Conservation (phyloP, 2,888 invertebrate genomes). For the Oligia fasciuncula region DNA sequence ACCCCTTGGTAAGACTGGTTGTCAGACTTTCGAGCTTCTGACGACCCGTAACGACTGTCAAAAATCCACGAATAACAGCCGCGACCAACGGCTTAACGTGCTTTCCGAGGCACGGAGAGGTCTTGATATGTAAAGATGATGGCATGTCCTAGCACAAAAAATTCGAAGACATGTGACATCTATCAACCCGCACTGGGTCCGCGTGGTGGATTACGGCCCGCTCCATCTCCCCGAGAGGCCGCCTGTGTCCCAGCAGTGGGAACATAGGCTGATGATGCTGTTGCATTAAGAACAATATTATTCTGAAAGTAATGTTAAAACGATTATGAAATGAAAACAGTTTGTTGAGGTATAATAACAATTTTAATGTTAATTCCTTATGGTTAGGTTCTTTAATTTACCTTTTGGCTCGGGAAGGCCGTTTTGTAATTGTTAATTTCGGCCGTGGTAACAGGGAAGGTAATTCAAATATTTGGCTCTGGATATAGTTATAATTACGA, state of each 20-base stretch:
- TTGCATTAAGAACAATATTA: slow-evolving; percentile 21
- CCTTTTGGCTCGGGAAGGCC: slow-evolving; percentile 19
- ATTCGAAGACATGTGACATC: neutral
- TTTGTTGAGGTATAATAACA: slow-evolving; percentile 52
- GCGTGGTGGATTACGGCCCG: neutral
- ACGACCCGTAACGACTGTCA: no score
- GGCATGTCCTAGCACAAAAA: neutral
- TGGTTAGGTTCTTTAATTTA: slow-evolving; percentile 52
- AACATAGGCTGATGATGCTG: neutral
- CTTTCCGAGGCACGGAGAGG: no score
- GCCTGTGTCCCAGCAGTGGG: neutral
- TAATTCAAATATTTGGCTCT: slow-evolving; percentile 48
- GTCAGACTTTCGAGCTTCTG: no score
- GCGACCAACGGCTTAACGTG: no score
- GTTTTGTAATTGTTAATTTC: slow-evolving; percentile 51
- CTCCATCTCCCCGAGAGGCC: no score
- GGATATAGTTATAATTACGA: slow-evolving; percentile 41
- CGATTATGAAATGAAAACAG: slow-evolving; percentile 26
- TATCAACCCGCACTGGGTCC: neutral
- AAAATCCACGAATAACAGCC: no score
- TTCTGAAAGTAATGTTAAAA: slow-evolving; percentile 21
- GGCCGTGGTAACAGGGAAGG: slow-evolving; percentile 2
- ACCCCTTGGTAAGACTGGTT: no score
- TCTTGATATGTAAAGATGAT: no score
- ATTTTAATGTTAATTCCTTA: slow-evolving; percentile 55